Conservation (phyloP, 2,113 vertebrate genomes). For the Aepyceros melampus region DNA sequence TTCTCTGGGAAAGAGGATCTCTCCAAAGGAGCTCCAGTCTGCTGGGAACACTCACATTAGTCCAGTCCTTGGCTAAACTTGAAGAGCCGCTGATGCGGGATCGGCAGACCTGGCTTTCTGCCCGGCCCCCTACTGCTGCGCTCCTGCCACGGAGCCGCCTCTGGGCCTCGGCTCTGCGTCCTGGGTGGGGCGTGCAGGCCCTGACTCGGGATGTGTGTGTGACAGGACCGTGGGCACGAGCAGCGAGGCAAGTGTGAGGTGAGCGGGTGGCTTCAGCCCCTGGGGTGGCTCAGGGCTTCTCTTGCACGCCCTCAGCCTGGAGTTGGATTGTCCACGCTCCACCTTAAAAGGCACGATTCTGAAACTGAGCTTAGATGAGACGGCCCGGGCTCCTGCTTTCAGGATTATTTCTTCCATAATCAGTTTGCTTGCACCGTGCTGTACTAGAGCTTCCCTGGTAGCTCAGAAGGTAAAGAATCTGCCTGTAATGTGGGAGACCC, state of each 20-base stretch:
- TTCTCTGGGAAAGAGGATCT: neutral
- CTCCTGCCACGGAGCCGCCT: fast-evolving
- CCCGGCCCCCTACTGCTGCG: neutral
- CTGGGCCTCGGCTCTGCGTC: neutral
- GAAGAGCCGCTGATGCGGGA: fast-evolving
- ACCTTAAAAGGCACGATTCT: neutral
- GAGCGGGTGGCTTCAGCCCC: neutral
- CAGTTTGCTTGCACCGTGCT: neutral
- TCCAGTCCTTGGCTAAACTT: neutral
- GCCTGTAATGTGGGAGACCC: neutral
- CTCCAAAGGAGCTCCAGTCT: neutral
- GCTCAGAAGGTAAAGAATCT: neutral
- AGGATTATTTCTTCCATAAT: neutral
- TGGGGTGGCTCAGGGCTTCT: neutral
- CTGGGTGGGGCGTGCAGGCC: fast-evolving
- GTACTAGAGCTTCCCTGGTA: neutral
- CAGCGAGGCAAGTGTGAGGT: fast-evolving
- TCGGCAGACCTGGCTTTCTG: neutral
- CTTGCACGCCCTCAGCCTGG: neutral
- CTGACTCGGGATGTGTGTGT: fast-evolving
- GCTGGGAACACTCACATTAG: neutral
- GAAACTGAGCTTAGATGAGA: neutral
- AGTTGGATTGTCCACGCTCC: neutral
- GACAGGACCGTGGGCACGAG: fast-evolving
- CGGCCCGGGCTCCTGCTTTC: neutral